Base-by-base conservation (phyloP, 2,797 vertebrate genomes). In the Neoniphon sammara region DNA sequence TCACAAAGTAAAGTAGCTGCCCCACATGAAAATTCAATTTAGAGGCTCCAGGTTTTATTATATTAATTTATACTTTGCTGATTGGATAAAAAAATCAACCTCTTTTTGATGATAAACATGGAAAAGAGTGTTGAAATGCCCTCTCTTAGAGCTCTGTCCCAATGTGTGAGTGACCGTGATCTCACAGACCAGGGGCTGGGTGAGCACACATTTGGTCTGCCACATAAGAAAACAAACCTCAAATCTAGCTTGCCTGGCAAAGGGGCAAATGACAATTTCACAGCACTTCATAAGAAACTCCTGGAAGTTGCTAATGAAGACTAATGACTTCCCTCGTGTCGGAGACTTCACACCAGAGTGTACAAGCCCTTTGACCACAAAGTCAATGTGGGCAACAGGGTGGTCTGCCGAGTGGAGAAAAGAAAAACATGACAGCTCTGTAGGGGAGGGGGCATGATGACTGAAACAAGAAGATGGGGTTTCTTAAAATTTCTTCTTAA, bases 301-400 rank as follows among this genome's bases (percentile, higher is more conserved):
- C 92, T 94, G 91, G 92, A 93, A 94, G 91, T 92, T 93, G 93
- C 93, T 95, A 95, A 95, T 95, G 93, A 94, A 93, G 91, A 91
- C 91, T 94, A 94, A 95, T 93, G 92, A 93, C 90, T 92, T 92
- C 90, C 91, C 86, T 91, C 71, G 75, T 85, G 91, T 91, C 88
- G 65, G 84, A 85, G 87, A 91, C 88, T 92, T 93, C 91, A 93
- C 93, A 93, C 93, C 79, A 46, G 52, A 15, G 75, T 85, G 89
- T 73, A 90, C 85, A 54, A 89, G 86, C 79, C 87, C 91, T 91
- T 91, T 92, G 88, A 91, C 89, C 85, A 65, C 57, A 75, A 66
- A 84, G 77, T 58, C 81, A 82, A 66, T 72, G 85, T 72, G 77
- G 82, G 81, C 85, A 83, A 83, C 77, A 23, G 87, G 85, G 89